Base-by-base conservation (phyloP, 2,113 vertebrate genomes). In the Ceuthmochares aereus region DNA sequence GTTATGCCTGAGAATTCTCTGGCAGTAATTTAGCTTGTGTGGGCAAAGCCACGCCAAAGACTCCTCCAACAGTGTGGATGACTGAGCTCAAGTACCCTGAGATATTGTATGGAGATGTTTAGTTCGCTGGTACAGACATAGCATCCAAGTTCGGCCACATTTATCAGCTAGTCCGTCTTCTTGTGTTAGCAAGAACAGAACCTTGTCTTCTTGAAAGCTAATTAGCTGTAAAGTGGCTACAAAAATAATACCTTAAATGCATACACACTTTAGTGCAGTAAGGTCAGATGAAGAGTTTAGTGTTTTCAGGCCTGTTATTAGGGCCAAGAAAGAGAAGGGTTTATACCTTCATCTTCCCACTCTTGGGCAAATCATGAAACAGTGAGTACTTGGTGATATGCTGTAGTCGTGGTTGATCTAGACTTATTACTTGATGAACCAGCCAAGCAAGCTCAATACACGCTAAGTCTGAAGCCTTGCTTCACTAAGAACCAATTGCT, bases 141-240 rank as follows among this genome's bases (percentile, higher is more conserved):
- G 7, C 40, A 42, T 68, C 47, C 29, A 34, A 27, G 14, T 67
- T 47, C 34, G 36, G 36, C 21, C 36, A 37, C 36, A 58, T 42
- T 64, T 77, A 32, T 36, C 32, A 66, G 36, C 14, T 16, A 18
- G 8, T 18, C n/a, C 47, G 20, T 66, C 17, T n/a, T 68, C 67
- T 79, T 26, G 32, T 37, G 19, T 68, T 74, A 69, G 8, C 34
- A 66, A 77, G 52, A 77, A 10, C 34, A 86, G 45, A 82, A 60
- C 9, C 11, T 62, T 36, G 9, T 60, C 36, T 29, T 60, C 25
- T 55, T 62, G 32, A 30, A 67, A 89, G 94, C 74, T 96, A 97
- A 96, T 95, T 95, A 96, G 79, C 70, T 96, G 72, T 94, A 88
- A 95, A 86, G 49, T 76, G 40, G 68, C 88, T 81, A 63, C 25